phyloP scores from a whole-genome alignment of 2,888 invertebrate species.

The Pollenia labialis region DNA sequence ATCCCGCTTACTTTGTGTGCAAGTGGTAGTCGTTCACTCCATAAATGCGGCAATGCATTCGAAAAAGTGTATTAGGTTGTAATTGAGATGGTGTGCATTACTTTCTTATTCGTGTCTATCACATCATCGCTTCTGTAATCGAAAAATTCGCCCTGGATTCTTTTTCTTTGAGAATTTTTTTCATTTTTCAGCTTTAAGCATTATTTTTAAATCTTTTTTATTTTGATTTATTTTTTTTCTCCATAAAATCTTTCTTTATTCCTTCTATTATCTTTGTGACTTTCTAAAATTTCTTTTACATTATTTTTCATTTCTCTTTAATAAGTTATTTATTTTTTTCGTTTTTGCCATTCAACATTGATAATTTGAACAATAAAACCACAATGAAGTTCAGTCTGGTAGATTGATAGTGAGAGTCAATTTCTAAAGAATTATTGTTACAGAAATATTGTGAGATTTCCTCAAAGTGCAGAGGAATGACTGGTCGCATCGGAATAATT shows the following conservation, averaged over 20 bases:
- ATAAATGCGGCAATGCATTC: too few species aligned
- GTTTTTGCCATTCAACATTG: constrained; percentile 25
- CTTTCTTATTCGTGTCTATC: too few species aligned
- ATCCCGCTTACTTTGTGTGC: too few species aligned
- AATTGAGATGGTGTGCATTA: too few species aligned
- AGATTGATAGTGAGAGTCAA: neutral
- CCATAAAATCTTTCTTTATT: constrained; percentile 10
- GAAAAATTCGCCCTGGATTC: too few species aligned
- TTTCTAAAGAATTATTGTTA: neutral
- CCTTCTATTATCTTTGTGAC: neutral
- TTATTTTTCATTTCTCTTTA: neutral
- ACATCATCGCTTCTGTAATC: too few species aligned
- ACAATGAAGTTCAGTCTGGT: neutral
- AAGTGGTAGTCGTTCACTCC: too few species aligned
- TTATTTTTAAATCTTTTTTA: constrained; percentile 1
- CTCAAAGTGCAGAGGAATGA: neutral
- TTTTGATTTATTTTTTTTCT: constrained; percentile 7
- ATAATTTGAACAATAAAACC: constrained; percentile 41
- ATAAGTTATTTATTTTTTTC: neutral
- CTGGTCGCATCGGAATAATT: neutral
- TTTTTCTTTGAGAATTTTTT: neutral
- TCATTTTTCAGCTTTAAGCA: neutral
- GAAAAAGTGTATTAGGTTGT: too few species aligned
- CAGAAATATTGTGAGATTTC: constrained; percentile 6
- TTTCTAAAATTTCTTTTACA: constrained; percentile 22